A percentile compares a stretch with the other conserved stretches of the same genome.
These are phyloP conservation scores for Austrolebias charrua DNA, from an alignment of 2,797 vertebrate genomes.

Conservation along the genomic window DNA sequence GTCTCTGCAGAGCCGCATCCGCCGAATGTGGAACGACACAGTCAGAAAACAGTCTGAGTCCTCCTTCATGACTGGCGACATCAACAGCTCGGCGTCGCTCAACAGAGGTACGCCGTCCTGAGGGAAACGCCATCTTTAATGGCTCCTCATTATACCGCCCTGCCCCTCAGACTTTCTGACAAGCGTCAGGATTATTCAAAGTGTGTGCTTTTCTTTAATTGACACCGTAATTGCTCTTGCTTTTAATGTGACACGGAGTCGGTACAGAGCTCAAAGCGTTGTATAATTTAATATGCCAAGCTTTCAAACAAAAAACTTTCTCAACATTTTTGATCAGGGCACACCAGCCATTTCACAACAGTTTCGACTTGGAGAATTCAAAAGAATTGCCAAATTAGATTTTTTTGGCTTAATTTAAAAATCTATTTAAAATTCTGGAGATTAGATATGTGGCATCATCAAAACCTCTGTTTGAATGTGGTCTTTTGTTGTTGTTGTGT, in stretches of 20 bases:
- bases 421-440: too few species aligned
- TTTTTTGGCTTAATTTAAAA: not conserved
- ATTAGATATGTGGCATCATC: too few species aligned
- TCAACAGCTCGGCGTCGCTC: slow-evolving; percentile 98
- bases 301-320: slow-evolving; percentile 25
- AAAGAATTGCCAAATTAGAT: not conserved
- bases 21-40: slow-evolving; percentile 99
- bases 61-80: slow-evolving; percentile 98
- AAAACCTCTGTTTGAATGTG: too few species aligned
- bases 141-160: slow-evolving; percentile 6
- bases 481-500: too few species aligned
- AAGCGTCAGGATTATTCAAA: slow-evolving; percentile 4
- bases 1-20: slow-evolving; percentile 91
- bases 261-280: not conserved
- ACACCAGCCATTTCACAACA: slow-evolving; percentile 13
- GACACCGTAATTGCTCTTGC: not conserved
- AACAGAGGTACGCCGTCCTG: slow-evolving; percentile 93
- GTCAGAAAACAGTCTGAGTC: slow-evolving; percentile 99
- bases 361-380: slow-evolving; percentile 4
- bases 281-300: slow-evolving; percentile 6
- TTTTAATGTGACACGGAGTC: slow-evolving; percentile 7
- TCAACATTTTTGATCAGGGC: slow-evolving; percentile 10
- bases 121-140: slow-evolving; percentile 15
- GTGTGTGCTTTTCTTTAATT: not conserved
- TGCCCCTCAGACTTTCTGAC: slow-evolving; percentile 13